Conservation (phyloP, 1,140 invertebrate species). For the Schlechtendalia chinensis region DNA sequence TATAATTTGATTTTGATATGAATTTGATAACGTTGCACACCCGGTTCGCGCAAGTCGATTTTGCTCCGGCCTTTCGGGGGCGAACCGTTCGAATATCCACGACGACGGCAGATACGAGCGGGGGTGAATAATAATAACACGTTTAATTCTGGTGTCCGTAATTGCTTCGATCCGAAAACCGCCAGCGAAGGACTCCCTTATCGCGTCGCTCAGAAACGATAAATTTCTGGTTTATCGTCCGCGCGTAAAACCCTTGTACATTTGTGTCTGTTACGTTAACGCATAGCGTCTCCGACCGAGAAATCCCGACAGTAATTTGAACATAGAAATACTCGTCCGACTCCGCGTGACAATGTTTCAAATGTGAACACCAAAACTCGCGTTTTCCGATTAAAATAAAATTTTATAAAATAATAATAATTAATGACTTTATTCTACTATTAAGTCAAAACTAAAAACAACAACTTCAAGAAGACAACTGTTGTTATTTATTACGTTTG, state of each 20-base stretch:
- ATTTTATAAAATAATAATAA: too few species aligned
- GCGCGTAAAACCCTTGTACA: constrained; percentile 20
- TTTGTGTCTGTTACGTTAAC: constrained; percentile 22
- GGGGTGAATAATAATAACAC: constrained; percentile 44
- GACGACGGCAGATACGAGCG: neutral
- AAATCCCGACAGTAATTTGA: neutral
- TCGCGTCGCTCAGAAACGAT: constrained; percentile 35
- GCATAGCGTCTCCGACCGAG: constrained; percentile 1
- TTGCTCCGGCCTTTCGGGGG: constrained; percentile 1
- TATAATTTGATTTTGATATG: constrained; percentile 43
- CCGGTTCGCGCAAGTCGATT: constrained; percentile 31
- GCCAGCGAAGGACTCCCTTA: constrained; percentile 15
- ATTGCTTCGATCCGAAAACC: constrained; percentile 43
- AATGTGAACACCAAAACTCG: too few species aligned
- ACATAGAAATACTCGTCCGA: neutral
- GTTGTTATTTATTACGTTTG: too few species aligned
- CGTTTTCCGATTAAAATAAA: too few species aligned
- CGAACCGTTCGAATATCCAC: constrained; percentile 3
- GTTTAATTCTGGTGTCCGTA: constrained; percentile 36
- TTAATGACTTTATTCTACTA: too few species aligned
- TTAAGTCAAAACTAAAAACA: too few species aligned
- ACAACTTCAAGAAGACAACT: too few species aligned
- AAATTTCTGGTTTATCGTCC: constrained; percentile 36
- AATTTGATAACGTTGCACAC: constrained; percentile 41
- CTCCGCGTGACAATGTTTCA: neutral